Base-by-base conservation (phyloP, 1,140 invertebrate species). In the Hesperophylax magnus region DNA sequence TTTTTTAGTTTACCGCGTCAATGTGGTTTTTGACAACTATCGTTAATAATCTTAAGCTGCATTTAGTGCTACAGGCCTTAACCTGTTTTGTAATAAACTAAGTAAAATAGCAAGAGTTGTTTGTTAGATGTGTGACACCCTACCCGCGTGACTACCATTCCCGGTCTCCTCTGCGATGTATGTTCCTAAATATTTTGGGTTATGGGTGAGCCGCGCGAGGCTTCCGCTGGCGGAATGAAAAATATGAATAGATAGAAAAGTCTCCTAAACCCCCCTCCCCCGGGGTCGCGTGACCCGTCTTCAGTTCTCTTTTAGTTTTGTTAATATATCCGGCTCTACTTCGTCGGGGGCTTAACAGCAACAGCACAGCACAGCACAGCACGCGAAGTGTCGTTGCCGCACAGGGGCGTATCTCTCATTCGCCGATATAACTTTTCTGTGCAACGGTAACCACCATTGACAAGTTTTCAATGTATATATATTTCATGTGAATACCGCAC, bases 341-440 rank as follows among this genome's bases (percentile, higher is more conserved):
- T 39, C 4, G 9, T 71, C 39, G n/a, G 67, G 34, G n/a, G n/a
- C 31, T 8, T 47, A 24, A 24, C 27, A 53, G n/a, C n/a, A n/a
- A n/a, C n/a, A n/a, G n/a, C n/a, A n/a, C n/a, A n/a, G n/a, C n/a
- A n/a, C n/a, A n/a, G n/a, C n/a, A n/a, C n/a, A n/a, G 27, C 71
- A 74, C 71, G 71, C 71, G 47, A 54, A 74, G 71, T 74, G 52
- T 74, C 71, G 65, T 22, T 27, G 52, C 22, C 72, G 11, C 72
- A 24, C 72, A 75, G 72, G 52, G 72, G 53, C 54, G 69, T 72
- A 72, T 52, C 63, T 24, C n/a, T 60, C 3, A 20, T 61, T 61
- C 58, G 58, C n/a, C 6, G 11, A 15, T n/a, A 54, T 14, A 54
- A 54, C 14, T 15, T 54, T 54, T 14, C 53, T 7, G 7, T 56